These are phyloP conservation scores for Grapholita molesta DNA, from an alignment of 1,140 invertebrate genomes.

Conservation along the genomic window DNA sequence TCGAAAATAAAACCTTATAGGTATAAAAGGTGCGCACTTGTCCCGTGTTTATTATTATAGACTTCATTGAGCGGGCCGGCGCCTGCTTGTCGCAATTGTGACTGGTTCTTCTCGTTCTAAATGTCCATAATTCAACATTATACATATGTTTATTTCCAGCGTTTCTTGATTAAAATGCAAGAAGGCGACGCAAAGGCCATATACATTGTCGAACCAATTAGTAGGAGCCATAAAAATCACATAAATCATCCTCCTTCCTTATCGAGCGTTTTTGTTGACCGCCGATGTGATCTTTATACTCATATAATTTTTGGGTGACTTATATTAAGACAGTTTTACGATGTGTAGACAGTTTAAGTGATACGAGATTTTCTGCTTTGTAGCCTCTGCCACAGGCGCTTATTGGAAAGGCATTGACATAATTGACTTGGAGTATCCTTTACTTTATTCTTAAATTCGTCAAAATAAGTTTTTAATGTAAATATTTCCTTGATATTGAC, in stretches of 20 bases:
- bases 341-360: constrained; percentile 55
- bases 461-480: neutral
- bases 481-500: constrained; percentile 36
- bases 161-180: constrained; percentile 63
- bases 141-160: constrained; percentile 57
- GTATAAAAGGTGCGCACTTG: neutral
- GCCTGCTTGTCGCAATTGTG: constrained; percentile 65
- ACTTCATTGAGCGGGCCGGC: constrained; percentile 61
- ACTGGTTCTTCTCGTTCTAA: constrained; percentile 68
- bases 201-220: constrained; percentile 65
- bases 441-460: neutral
- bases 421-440: neutral
- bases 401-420: neutral
- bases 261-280: constrained; percentile 43
- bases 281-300: constrained; percentile 43
- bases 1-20: neutral
- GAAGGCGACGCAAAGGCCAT: constrained; percentile 47
- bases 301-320: constrained; percentile 44
- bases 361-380: constrained; percentile 25
- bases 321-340: constrained; percentile 57
- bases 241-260: constrained; percentile 58
- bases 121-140: constrained; percentile 60
- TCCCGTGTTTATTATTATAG: constrained; percentile 52
- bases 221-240: constrained; percentile 57
- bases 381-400: constrained; percentile 18